These are phyloP conservation scores for Pyralis farinalis DNA, from an alignment of 2,888 invertebrate genomes.

Conservation along the genomic window DNA sequence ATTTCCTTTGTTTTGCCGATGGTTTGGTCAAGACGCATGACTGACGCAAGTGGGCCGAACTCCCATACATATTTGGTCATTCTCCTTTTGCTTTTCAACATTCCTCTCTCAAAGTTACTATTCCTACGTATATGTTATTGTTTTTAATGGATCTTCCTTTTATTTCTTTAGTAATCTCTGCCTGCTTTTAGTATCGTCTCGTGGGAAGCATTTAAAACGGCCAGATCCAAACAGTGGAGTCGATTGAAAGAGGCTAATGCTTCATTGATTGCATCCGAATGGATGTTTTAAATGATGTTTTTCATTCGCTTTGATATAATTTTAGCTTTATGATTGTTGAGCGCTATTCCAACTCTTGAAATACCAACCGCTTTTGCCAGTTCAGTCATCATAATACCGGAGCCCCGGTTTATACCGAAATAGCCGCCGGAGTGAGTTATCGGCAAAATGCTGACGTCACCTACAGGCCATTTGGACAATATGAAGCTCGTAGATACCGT, in stretches of 20 bases:
- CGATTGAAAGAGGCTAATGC: neutral
- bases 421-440: slow-evolving; percentile 53
- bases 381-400: slow-evolving; percentile 56
- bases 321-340: slow-evolving; percentile 34
- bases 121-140: neutral
- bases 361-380: slow-evolving; percentile 55
- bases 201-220: slow-evolving; percentile 6
- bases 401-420: slow-evolving; percentile 50
- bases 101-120: neutral
- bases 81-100: slow-evolving; percentile 26
- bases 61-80: too few relatives aligned
- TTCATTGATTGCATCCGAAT: slow-evolving; percentile 4
- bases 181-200: slow-evolving; percentile 5
- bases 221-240: neutral
- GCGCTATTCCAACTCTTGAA: slow-evolving; percentile 44
- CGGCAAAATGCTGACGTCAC: slow-evolving; percentile 63
- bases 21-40: too few relatives aligned
- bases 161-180: neutral
- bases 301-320: slow-evolving; percentile 21
- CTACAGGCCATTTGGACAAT: slow-evolving; percentile 57
- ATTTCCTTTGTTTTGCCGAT: too few relatives aligned
- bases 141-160: neutral
- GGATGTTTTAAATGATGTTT: neutral
- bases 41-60: too few relatives aligned
- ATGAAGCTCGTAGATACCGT: slow-evolving; percentile 23